phyloP scores from a whole-genome alignment of 2,888 invertebrate species.

The Panorpa germanica region DNA sequence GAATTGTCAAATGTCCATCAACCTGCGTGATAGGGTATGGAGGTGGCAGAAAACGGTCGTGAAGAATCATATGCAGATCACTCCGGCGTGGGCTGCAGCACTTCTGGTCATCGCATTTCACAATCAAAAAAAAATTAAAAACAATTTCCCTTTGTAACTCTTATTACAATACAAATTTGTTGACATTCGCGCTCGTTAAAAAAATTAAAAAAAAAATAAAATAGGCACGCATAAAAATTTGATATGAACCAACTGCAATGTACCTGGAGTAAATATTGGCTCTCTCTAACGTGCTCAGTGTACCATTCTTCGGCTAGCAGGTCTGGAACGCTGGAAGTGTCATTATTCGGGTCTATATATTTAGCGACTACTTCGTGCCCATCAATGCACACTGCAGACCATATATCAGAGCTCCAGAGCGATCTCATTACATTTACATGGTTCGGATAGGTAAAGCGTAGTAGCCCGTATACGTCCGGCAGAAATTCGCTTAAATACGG shows the following conservation, averaged over 20 bases:
- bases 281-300: conserved; percentile 14
- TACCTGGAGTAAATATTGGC: conserved; percentile 15
- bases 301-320: conserved; percentile 13
- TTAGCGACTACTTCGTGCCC: conserved; percentile 12
- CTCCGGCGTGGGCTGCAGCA: conserved; percentile 13
- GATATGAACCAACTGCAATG: conserved; percentile 12
- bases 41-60: conserved; percentile 12
- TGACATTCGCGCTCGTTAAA: no score
- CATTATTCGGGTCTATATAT: conserved; percentile 13
- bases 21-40: conserved; percentile 13
- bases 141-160: conserved; percentile 12
- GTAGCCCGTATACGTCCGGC: no score
- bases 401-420: no score
- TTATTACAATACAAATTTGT: conserved; percentile 11
- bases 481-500: no score
- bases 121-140: conserved; percentile 11
- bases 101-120: conserved; percentile 11
- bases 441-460: no score
- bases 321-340: conserved; percentile 11
- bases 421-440: no score
- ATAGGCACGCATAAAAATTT: conserved; percentile 12
- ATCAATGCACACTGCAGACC: conserved; percentile 16
- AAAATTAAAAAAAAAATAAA: conserved; percentile 12
- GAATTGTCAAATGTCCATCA: conserved; percentile 13
- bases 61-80: no score